Conservation (phyloP, 2,797 vertebrate species). For the Galagoides demidoff region DNA sequence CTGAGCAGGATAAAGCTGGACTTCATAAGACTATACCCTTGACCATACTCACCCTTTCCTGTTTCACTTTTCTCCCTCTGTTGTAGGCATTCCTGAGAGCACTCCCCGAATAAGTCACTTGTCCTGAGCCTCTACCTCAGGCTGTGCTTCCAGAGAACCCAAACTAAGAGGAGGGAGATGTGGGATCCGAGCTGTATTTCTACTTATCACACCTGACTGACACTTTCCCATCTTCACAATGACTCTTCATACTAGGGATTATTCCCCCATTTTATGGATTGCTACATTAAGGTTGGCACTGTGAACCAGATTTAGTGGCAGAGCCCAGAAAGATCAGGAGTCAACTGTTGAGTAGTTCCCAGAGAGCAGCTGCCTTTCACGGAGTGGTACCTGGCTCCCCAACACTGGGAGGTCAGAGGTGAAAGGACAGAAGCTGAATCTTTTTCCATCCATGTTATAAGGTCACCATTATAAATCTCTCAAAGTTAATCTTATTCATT, state of each 20-base stretch:
- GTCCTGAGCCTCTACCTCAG: background rate
- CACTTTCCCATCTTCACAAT: background rate
- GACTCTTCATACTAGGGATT: background rate
- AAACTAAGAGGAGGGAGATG: background rate
- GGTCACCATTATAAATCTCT: background rate
- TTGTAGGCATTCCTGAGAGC: background rate
- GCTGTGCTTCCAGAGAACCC: background rate
- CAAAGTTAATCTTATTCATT: background rate
- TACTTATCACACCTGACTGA: background rate
- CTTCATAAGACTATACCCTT: background rate
- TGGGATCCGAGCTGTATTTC: background rate
- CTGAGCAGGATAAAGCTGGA: background rate
- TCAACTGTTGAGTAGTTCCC: background rate
- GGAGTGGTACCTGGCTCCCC: background rate
- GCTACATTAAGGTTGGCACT: background rate
- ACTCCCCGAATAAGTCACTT: background rate
- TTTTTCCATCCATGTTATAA: background rate
- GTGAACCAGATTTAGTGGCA: background rate
- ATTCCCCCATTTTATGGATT: slow-evolving; percentile 10
- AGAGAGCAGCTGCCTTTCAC: background rate
- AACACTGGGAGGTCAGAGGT: background rate
- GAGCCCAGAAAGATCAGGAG: background rate
- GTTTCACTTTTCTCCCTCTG: background rate
- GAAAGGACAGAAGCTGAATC: background rate
- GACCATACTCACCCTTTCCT: background rate